Evolutionary conservation across 2,113 vertebrate species (phyloP).

Genomic region (Petromus typicus): DNA sequence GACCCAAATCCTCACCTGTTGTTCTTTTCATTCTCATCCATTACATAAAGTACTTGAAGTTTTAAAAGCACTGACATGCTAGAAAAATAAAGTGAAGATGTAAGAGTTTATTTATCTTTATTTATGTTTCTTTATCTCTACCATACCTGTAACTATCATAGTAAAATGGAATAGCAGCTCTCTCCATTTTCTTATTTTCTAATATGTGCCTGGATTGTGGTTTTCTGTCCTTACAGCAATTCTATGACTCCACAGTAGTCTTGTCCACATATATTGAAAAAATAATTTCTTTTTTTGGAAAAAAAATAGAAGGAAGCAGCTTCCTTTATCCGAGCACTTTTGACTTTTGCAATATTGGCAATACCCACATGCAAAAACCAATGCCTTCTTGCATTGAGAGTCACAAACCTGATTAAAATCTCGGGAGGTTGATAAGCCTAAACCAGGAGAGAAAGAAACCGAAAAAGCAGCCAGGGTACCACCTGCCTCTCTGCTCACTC

Average conservation of each 20-base stretch:
- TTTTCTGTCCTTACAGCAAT: neutral
- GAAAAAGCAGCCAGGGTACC: neutral
- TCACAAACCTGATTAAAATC: neutral
- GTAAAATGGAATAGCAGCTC: neutral
- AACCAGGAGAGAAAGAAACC: neutral
- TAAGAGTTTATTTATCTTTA: too few species aligned
- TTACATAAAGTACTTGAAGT: neutral
- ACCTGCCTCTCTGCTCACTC: neutral
- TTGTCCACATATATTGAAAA: neutral
- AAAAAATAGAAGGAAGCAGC: neutral
- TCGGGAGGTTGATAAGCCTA: neutral
- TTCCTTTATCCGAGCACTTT: neutral
- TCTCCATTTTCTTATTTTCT: slow-evolving; percentile 5
- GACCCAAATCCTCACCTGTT: neutral
- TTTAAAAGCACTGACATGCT: neutral
- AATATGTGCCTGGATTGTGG: neutral
- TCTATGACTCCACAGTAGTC: slow-evolving; percentile 26
- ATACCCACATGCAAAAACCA: neutral
- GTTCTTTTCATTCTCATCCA: slow-evolving; percentile 18
- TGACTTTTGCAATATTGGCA: neutral
- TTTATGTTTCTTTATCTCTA: neutral
- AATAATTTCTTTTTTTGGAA: neutral
- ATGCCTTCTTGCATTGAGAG: neutral
- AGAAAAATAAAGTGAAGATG: slow-evolving; percentile 22
- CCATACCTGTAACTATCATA: neutral